Evolutionary conservation across 35 echinoderm and acorn worm genomes (phyloP).

Genomic region (Eucidaris tribuloides): DNA sequence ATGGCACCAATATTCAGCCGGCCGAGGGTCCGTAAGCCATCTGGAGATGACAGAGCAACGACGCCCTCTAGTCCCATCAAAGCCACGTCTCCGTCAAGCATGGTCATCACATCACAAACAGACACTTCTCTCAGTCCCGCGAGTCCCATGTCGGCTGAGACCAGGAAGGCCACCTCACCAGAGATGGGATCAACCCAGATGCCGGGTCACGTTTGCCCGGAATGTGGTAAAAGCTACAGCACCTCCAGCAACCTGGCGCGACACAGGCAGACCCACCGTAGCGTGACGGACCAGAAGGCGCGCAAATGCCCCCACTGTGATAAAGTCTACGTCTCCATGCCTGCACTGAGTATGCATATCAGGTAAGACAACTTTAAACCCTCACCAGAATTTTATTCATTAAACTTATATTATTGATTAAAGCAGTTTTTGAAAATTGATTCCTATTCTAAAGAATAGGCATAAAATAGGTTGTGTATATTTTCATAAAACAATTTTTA

Average conservation of each 20-base stretch:
- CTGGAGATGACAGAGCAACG: not conserved
- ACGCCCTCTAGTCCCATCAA: not conserved
- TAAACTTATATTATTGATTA: not conserved
- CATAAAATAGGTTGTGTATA: too few species aligned
- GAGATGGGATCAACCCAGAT: not conserved
- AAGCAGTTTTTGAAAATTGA: too few species aligned
- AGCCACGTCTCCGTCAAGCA: not conserved
- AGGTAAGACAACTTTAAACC: conserved; percentile 49
- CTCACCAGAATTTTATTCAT: not conserved
- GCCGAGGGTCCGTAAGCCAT: conserved; percentile 23
- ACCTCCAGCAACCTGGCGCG: conserved; percentile 97
- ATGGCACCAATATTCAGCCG: conserved; percentile 1
- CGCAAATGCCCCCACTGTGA: conserved; percentile 96
- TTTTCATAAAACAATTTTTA: too few species aligned
- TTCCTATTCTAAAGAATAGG: too few species aligned
- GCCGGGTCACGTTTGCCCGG: conserved; percentile 74
- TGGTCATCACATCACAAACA: not conserved
- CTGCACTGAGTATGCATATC: conserved; percentile 98
- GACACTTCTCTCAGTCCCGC: not conserved
- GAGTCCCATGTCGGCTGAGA: conserved; percentile 22
- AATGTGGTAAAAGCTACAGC: conserved; percentile 96
- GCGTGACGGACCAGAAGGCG: conserved; percentile 95
- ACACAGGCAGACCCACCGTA: conserved; percentile 94
- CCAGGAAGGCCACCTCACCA: not conserved
- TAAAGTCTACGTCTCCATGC: conserved; percentile 99